Conservation (phyloP, 1,140 invertebrate genomes). For the Agrilus planipennis region DNA sequence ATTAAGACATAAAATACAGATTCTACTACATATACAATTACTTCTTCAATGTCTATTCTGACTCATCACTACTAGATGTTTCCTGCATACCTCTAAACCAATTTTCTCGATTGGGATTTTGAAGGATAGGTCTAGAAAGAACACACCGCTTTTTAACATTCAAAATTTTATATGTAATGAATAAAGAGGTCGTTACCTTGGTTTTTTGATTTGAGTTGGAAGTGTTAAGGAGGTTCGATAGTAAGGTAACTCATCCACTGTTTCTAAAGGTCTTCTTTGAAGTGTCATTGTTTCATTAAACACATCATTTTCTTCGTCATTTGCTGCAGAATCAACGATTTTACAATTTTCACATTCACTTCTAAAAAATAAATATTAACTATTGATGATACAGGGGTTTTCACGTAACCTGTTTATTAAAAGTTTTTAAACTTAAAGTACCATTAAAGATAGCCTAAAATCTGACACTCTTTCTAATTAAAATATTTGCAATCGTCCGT, state of each 20-base stretch:
- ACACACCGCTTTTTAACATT: constrained; percentile 5
- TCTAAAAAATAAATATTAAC: constrained; percentile 28
- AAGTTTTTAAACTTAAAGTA: no score
- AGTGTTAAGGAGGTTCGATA: constrained; percentile 55
- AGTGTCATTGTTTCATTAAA: constrained; percentile 59
- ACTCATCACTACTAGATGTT: constrained; percentile 22
- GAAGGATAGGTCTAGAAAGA: constrained; percentile 5
- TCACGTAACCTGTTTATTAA: not conserved
- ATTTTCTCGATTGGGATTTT: constrained; percentile 16
- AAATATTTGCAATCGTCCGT: no score
- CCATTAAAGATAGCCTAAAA: no score
- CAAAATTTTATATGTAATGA: not conserved
- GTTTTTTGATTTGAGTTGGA: constrained; percentile 49
- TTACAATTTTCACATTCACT: constrained; percentile 78
- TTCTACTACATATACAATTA: no score
- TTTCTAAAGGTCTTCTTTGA: constrained; percentile 46
- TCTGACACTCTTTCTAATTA: no score
- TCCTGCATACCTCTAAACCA: constrained; percentile 24
- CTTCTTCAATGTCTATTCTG: no score
- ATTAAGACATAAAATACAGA: no score
- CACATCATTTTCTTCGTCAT: constrained; percentile 42
- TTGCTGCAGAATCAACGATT: constrained; percentile 46
- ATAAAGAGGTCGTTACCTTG: constrained; percentile 12
- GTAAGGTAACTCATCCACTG: constrained; percentile 39
- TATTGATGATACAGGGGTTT: no score